A percentile compares a stretch with the other conserved stretches of the same genome.
phyloP scores from a whole-genome alignment of 1,140 invertebrate species.

The Listronotus bonariensis region DNA sequence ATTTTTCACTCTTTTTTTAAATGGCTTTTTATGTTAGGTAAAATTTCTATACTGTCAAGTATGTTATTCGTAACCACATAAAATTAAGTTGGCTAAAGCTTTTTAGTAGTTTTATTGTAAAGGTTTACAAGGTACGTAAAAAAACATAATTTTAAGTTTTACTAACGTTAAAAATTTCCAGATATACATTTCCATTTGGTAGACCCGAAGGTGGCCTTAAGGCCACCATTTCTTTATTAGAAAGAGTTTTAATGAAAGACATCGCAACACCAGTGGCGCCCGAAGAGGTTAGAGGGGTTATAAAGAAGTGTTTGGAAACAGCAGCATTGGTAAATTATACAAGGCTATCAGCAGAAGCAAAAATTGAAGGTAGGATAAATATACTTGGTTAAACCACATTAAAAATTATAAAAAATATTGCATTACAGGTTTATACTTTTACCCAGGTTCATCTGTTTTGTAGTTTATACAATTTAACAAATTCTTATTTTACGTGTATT shows the following conservation, averaged over 20 bases:
- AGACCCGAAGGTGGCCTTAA: constrained; percentile 96
- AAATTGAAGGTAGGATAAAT: constrained; percentile 85
- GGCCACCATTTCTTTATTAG: constrained; percentile 92
- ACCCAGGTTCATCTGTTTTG: too few relatives aligned
- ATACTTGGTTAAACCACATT: neutral
- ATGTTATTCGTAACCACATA: too few relatives aligned
- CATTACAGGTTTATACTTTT: too few relatives aligned
- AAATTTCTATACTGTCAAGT: too few relatives aligned
- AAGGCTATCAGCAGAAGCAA: constrained; percentile 93
- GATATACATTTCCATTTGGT: constrained; percentile 98
- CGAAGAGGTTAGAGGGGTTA: constrained; percentile 94
- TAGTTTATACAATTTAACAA: too few relatives aligned
- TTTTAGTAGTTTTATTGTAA: too few relatives aligned
- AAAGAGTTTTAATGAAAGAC: constrained; percentile 98
- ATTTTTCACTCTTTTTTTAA: too few relatives aligned
- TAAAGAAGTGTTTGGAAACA: constrained; percentile 96
- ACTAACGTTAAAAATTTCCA: constrained; percentile 48
- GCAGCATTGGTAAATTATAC: constrained; percentile 98
- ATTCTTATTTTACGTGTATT: too few relatives aligned
- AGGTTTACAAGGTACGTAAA: too few relatives aligned
- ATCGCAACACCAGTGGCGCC: constrained; percentile 93
- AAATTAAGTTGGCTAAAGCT: too few relatives aligned
- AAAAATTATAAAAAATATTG: too few relatives aligned
- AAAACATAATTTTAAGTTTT: neutral
- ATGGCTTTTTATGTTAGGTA: too few relatives aligned